These are phyloP conservation scores for Sternarchorhynchus goeldii DNA, from an alignment of 2,797 vertebrate genomes.

Conservation along the genomic window DNA sequence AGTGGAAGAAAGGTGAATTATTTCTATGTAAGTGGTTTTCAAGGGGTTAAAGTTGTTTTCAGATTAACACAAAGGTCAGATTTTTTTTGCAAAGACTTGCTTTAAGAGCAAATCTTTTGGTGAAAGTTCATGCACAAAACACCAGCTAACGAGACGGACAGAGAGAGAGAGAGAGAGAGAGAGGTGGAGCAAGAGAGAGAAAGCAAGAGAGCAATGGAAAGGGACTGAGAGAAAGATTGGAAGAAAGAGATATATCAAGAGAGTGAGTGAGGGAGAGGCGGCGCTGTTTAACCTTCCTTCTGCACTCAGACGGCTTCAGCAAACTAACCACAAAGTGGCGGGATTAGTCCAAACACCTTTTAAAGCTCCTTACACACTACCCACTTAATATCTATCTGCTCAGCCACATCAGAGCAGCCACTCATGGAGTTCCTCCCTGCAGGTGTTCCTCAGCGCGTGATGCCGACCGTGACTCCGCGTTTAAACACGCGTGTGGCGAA, in stretches of 20 bases:
- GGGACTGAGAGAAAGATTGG: no score
- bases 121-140: slow-evolving; percentile 44
- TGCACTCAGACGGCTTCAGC: slow-evolving; percentile 46
- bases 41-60: background rate
- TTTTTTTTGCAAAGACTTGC: no score
- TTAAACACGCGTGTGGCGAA: slow-evolving; percentile 15
- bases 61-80: background rate
- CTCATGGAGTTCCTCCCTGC: background rate
- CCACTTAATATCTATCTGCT: slow-evolving; percentile 39
- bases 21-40: no score
- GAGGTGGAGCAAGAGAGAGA: background rate
- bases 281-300: slow-evolving; percentile 39
- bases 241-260: background rate
- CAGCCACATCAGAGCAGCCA: slow-evolving; percentile 22
- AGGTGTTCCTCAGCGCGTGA: no score
- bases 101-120: background rate
- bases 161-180: background rate
- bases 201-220: background rate
- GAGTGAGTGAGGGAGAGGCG: background rate
- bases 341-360: slow-evolving; percentile 52
- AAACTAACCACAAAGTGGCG: slow-evolving; percentile 53
- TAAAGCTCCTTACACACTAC: slow-evolving; percentile 37
- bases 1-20: no score
- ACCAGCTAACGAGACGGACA: slow-evolving; percentile 28
- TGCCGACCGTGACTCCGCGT: background rate